These are phyloP conservation scores for Artibeus jamaicensis DNA, from an alignment of 2,797 vertebrate species.

Conservation along the genomic window DNA sequence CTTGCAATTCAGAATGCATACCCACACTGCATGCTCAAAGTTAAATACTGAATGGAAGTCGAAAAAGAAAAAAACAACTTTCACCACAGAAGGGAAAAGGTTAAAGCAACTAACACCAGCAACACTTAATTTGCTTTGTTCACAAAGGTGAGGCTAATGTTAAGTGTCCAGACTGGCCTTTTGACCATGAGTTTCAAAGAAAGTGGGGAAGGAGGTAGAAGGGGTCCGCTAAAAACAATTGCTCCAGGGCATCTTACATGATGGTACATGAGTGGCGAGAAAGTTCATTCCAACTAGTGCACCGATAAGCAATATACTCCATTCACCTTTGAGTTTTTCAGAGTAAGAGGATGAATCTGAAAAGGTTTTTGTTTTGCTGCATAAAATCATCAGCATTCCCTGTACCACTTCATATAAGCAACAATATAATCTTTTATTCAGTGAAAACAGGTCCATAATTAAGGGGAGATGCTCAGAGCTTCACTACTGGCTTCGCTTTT, in stretches of 20 bases:
- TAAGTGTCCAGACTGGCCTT: neutral
- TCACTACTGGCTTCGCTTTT: neutral
- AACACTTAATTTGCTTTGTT: neutral
- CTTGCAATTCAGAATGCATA: neutral
- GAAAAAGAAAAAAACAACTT: neutral
- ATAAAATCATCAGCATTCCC: neutral
- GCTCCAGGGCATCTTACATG: neutral
- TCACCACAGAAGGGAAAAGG: neutral
- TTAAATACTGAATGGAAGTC: neutral
- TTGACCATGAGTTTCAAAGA: neutral
- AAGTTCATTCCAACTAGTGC: neutral
- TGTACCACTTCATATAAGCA: neutral
- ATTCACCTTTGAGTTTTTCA: neutral
- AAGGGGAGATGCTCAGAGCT: neutral
- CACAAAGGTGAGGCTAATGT: neutral
- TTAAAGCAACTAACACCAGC: neutral
- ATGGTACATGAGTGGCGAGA: neutral
- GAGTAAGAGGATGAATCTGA: neutral
- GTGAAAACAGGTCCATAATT: neutral
- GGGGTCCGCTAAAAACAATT: neutral
- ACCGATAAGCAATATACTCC: neutral
- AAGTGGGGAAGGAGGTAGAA: neutral
- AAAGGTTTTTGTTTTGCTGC: neutral
- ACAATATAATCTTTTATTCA: neutral
- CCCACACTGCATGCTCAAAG: neutral